Percentiles rank a stretch among this genome's conserved stretches.
phyloP scores from a whole-genome alignment of 2,888 invertebrate genomes.

The Mythimna lalbum region DNA sequence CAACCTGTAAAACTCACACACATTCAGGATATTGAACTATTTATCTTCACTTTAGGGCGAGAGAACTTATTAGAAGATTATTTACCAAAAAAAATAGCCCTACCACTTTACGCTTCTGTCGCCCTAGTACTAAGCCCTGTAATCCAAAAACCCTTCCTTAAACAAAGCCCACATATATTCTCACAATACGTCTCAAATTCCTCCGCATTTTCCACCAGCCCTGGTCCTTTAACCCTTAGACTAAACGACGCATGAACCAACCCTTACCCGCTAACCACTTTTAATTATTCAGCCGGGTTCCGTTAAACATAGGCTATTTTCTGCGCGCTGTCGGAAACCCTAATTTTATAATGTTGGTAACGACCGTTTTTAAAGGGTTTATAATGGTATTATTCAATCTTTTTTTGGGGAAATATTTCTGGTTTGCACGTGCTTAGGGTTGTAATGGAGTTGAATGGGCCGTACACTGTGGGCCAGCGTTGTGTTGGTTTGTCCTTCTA shows the following conservation, averaged over 20 bases:
- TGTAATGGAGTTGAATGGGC: not conserved
- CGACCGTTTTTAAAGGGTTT: constrained; percentile 48
- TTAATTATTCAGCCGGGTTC: constrained; percentile 69
- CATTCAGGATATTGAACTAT: no score
- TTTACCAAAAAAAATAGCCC: no score
- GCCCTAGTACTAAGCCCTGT: not conserved
- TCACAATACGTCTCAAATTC: constrained; percentile 24
- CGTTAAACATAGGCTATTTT: constrained; percentile 64
- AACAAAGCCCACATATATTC: constrained; percentile 6
- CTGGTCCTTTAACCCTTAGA: constrained; percentile 28
- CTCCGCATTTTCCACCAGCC: constrained; percentile 14
- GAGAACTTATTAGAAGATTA: no score
- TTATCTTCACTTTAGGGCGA: no score
- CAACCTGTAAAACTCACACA: no score
- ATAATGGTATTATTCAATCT: constrained; percentile 39
- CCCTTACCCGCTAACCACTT: constrained; percentile 57
- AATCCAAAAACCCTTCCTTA: constrained; percentile 3
- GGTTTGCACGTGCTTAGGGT: constrained; percentile 2
- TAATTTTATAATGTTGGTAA: constrained; percentile 56
- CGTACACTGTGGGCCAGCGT: not conserved
- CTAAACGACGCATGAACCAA: constrained; percentile 63
- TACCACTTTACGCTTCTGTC: not conserved
- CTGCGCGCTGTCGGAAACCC: constrained; percentile 41
- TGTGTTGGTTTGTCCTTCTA: not conserved
- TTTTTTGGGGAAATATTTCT: constrained; percentile 14